These are phyloP conservation scores for Zoroaster sp. DNA, from an alignment of 53 echinoderm and acorn worm species.

Conservation along the genomic window DNA sequence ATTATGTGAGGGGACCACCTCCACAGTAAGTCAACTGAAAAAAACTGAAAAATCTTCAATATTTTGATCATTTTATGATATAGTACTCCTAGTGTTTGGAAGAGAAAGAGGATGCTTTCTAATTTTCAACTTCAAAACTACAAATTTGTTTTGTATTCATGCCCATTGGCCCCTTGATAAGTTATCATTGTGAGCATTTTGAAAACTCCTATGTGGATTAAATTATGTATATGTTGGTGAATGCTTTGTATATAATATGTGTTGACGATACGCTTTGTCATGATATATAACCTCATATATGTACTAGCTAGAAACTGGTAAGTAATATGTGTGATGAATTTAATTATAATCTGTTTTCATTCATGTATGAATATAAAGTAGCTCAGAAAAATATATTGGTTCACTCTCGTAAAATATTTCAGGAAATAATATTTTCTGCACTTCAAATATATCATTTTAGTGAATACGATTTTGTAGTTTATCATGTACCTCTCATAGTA, in stretches of 20 bases:
- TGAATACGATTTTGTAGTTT: too few species aligned
- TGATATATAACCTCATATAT: too few species aligned
- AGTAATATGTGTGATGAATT: too few species aligned
- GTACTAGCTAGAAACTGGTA: background rate
- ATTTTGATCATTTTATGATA: background rate
- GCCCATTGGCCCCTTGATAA: background rate
- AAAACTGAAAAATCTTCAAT: background rate
- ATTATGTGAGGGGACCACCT: conserved; percentile 88
- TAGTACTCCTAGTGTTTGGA: background rate
- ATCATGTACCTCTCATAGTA: too few species aligned
- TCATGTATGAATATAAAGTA: too few species aligned
- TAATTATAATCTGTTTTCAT: too few species aligned
- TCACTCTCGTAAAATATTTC: too few species aligned
- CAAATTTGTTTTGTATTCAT: conserved; percentile 17
- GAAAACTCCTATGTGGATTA: background rate
- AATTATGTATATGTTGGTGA: conserved; percentile 27
- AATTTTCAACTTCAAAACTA: background rate
- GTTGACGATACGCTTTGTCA: background rate
- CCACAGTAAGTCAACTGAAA: conserved; percentile 69
- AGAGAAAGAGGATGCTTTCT: background rate
- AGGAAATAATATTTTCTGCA: too few species aligned
- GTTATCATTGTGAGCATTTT: background rate
- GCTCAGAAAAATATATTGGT: too few species aligned
- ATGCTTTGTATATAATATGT: background rate
- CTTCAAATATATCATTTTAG: too few species aligned